Conservation (phyloP, 2,797 vertebrate species). For the Tarsius wallacei region DNA sequence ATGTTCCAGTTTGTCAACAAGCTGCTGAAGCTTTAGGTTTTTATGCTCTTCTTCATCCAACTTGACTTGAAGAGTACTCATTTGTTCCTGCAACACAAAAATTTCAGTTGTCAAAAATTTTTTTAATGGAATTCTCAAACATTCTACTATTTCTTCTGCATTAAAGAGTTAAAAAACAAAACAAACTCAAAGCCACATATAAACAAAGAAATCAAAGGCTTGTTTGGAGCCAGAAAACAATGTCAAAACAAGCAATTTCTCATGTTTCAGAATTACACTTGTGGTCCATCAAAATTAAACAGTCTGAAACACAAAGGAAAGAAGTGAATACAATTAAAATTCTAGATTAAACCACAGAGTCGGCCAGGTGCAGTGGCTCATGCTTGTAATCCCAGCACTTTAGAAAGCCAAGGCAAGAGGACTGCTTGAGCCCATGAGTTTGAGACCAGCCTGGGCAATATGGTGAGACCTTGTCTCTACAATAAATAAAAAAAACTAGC, state of each 20-base stretch:
- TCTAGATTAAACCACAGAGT: neutral
- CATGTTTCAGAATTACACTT: neutral
- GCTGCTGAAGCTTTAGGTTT: slow-evolving; percentile 94
- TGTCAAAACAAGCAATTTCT: neutral
- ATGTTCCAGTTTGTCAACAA: slow-evolving; percentile 95
- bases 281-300: neutral
- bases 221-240: neutral
- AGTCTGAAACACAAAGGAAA: slow-evolving; percentile 37
- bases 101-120: neutral
- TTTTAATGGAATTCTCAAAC: neutral
- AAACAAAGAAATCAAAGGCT: neutral
- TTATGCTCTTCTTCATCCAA: slow-evolving; percentile 95
- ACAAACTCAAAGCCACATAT: neutral
- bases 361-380: too few relatives aligned
- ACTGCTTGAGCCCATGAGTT: too few relatives aligned
- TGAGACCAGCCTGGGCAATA: too few relatives aligned
- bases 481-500: too few relatives aligned
- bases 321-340: slow-evolving; percentile 12
- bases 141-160: neutral
- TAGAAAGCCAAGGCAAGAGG: too few relatives aligned
- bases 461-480: too few relatives aligned
- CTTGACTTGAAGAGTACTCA: slow-evolving; percentile 92
- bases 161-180: neutral
- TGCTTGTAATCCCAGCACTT: too few relatives aligned
- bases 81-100: slow-evolving; percentile 93